These are phyloP conservation scores for Lepisosteus osseus DNA, from an alignment of 2,113 vertebrate species.

Conservation along the genomic window DNA sequence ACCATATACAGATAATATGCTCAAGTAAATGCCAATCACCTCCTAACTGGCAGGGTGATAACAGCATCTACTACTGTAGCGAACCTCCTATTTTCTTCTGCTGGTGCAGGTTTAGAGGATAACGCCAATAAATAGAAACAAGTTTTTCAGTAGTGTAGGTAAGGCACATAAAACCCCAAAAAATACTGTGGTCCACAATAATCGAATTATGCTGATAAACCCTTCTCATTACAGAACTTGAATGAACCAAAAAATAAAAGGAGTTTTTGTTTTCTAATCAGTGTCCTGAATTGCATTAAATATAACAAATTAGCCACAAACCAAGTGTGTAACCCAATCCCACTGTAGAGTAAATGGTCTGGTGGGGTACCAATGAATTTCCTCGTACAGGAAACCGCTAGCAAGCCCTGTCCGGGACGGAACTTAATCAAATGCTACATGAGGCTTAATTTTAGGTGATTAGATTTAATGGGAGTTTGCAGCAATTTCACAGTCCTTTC, in stretches of 20 bases:
- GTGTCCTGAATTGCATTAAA: slow-evolving; percentile 67
- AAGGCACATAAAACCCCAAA: background rate
- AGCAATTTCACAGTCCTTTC: slow-evolving; percentile 13
- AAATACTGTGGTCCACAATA: background rate
- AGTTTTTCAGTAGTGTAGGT: background rate
- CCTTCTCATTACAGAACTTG: background rate
- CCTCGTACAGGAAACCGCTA: slow-evolving; percentile 66
- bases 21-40: no score
- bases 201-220: background rate
- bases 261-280: slow-evolving; percentile 15
- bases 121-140: background rate
- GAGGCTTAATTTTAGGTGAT: slow-evolving; percentile 43
- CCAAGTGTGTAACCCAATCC: slow-evolving; percentile 68
- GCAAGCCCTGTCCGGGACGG: slow-evolving; percentile 44
- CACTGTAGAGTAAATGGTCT: slow-evolving; percentile 60
- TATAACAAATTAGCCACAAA: slow-evolving; percentile 74
- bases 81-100: no score
- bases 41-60: no score
- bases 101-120: background rate
- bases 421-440: slow-evolving; percentile 58
- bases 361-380: slow-evolving; percentile 63
- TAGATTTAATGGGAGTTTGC: slow-evolving; percentile 18
- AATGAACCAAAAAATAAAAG: background rate
- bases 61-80: no score
- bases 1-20: no score